These are phyloP conservation scores for Cettia cetti DNA, from an alignment of 2,113 vertebrate genomes.

Conservation along the genomic window DNA sequence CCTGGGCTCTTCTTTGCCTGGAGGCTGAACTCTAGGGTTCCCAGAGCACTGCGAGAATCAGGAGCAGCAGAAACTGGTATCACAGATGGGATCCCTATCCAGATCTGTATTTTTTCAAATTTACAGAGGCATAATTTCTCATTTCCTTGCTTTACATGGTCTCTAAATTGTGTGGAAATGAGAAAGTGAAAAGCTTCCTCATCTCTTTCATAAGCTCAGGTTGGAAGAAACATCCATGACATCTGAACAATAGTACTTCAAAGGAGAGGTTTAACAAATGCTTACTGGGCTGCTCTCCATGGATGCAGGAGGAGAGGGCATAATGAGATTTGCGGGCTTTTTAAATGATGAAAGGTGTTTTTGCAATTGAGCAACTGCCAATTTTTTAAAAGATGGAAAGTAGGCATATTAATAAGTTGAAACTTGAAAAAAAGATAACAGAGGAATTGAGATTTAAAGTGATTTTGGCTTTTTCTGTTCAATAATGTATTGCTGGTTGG, in stretches of 20 bases:
- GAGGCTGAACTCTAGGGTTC: background rate
- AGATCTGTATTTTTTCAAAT: background rate
- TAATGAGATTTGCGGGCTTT: background rate
- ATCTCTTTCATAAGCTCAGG: background rate
- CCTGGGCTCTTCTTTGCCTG: background rate
- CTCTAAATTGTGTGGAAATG: background rate
- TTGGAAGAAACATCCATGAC: background rate
- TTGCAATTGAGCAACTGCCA: background rate
- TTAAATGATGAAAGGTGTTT: background rate
- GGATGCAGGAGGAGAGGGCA: background rate
- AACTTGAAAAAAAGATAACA: background rate
- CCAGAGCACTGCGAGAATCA: background rate
- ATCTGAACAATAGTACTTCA: background rate
- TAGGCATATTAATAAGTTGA: background rate
- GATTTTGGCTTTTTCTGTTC: background rate
- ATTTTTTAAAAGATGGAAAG: background rate
- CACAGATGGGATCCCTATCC: no score
- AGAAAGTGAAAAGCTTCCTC: background rate
- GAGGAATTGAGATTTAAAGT: background rate
- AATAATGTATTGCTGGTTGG: background rate
- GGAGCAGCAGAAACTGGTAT: background rate
- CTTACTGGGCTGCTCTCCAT: background rate
- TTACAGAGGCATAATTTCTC: background rate
- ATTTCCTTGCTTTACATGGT: background rate
- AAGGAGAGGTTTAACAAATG: background rate